A percentile compares a stretch with the other conserved stretches of the same genome.
These are phyloP conservation scores for Brachypterus glaber DNA, from an alignment of 2,888 invertebrate genomes.

Conservation along the genomic window DNA sequence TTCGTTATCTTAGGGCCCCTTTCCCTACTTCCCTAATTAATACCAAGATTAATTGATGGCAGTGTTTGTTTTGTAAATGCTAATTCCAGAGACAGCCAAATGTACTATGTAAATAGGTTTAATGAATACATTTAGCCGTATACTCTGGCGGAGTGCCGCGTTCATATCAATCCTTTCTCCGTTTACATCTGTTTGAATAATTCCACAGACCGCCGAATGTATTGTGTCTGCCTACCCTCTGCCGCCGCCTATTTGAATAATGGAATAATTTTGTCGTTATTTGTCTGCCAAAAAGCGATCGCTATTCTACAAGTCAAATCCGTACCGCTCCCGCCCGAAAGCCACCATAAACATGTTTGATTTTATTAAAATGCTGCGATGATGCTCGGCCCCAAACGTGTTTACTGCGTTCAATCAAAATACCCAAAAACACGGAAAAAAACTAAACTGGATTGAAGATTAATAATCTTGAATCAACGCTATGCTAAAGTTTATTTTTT, in stretches of 20 bases:
- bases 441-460: too few species aligned
- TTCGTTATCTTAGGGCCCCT: too few species aligned
- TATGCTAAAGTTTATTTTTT: too few species aligned
- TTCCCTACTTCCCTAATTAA: constrained; percentile 17
- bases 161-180: constrained; percentile 37
- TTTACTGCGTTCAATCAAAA: constrained; percentile 14
- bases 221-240: constrained; percentile 24
- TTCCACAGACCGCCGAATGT: constrained; percentile 30
- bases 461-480: too few species aligned
- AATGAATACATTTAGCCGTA: constrained; percentile 35
- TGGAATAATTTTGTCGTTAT: constrained; percentile 36
- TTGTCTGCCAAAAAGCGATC: constrained; percentile 32
- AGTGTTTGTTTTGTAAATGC: constrained; percentile 38
- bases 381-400: constrained; percentile 17
- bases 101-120: constrained; percentile 37
- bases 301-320: constrained; percentile 29
- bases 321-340: constrained; percentile 17
- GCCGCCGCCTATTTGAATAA: constrained; percentile 34
- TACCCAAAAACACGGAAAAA: background rate
- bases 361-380: constrained; percentile 19
- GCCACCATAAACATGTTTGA: constrained; percentile 18
- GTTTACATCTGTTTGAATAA: constrained; percentile 37
- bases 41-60: constrained; percentile 35
- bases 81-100: constrained; percentile 34
- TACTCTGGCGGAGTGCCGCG: constrained; percentile 16